Conservation (phyloP, 2,888 invertebrate genomes). For the Arctia plantaginis region DNA sequence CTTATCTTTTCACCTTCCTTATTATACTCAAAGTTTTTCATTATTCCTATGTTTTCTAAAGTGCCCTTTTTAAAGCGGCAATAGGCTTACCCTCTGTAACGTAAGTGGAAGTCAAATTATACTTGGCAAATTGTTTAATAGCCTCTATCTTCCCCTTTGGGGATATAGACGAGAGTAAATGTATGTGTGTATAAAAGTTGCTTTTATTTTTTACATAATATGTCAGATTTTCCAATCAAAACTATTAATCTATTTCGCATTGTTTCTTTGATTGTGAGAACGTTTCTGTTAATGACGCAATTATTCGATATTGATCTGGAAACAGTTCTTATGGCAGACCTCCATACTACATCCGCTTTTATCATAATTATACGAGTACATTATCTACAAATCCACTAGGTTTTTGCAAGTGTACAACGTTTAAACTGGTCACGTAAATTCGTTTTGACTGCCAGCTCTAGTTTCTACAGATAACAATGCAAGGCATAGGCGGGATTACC, state of each 20-base stretch:
- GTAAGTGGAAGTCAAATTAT: too few species aligned
- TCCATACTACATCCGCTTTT: conserved; percentile 36
- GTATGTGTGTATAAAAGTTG: too few species aligned
- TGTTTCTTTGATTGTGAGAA: conserved; percentile 15
- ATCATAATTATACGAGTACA: conserved; percentile 38
- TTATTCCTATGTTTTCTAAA: too few species aligned
- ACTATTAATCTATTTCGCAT: neutral
- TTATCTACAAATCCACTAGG: conserved; percentile 40
- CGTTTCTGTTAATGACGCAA: conserved; percentile 46
- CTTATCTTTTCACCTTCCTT: too few species aligned
- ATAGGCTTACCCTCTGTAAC: too few species aligned
- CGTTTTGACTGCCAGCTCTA: neutral
- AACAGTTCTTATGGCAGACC: conserved; percentile 53
- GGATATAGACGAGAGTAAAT: too few species aligned
- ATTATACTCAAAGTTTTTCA: too few species aligned
- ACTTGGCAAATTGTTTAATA: too few species aligned
- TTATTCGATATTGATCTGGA: conserved; percentile 55
- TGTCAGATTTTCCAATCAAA: conserved; percentile 1
- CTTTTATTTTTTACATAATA: neutral
- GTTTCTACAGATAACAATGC: conserved; percentile 12
- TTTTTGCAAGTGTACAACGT: conserved; percentile 31
- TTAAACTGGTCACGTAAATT: neutral
- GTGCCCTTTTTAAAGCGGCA: too few species aligned
- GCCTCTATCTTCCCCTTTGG: too few species aligned
- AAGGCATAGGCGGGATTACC: conserved; percentile 14